Conservation (phyloP, 2,888 invertebrate genomes). For the Drosophila conformis region DNA sequence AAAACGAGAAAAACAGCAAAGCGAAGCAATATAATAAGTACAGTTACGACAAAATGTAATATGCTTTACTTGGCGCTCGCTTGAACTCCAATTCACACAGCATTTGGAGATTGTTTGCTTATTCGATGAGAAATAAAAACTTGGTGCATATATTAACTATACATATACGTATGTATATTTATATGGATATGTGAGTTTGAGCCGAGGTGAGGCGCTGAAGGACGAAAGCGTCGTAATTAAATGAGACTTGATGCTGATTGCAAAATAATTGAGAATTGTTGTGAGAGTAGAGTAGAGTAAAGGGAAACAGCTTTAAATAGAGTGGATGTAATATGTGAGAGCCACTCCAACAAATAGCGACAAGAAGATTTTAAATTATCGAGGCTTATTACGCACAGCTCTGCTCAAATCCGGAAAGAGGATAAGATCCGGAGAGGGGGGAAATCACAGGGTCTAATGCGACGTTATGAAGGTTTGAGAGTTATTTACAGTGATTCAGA, state of each 20-base stretch:
- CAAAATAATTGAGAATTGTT: not conserved
- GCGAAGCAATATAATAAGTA: constrained; percentile 53
- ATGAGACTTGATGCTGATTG: not conserved
- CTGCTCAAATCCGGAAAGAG: not conserved
- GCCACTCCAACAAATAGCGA: not conserved
- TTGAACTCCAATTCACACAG: constrained; percentile 63
- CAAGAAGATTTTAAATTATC: not conserved
- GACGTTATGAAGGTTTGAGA: not conserved
- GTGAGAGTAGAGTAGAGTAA: not conserved
- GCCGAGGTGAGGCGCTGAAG: not conserved
- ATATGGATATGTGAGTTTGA: not conserved
- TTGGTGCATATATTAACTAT: not conserved
- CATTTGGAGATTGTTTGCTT: constrained; percentile 67
- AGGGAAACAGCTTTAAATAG: not conserved
- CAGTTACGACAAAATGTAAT: constrained; percentile 68
- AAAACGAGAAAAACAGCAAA: constrained; percentile 61
- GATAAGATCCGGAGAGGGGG: not conserved
- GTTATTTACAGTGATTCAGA: not conserved
- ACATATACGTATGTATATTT: not conserved
- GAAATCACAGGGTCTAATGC: not conserved
- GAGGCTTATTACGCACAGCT: not conserved
- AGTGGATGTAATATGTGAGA: not conserved
- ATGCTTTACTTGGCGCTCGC: constrained; percentile 50
- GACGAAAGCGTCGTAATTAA: constrained; percentile 5
- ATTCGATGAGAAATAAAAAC: constrained; percentile 21